These are phyloP conservation scores for Xyrichtys novacula DNA, from an alignment of 2,797 vertebrate species.

Conservation along the genomic window DNA sequence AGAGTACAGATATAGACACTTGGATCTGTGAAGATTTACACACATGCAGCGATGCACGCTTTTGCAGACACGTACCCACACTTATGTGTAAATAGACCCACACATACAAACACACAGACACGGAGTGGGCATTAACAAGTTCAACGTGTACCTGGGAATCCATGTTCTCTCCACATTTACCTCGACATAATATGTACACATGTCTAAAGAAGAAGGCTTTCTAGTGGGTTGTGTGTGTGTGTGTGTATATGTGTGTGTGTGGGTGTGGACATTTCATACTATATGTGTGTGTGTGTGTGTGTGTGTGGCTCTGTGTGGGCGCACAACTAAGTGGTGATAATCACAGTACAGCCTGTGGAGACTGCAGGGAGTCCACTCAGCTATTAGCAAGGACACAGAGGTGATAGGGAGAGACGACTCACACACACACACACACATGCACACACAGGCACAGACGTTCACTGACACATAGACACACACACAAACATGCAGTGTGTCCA, in stretches of 20 bases:
- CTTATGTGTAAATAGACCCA: conserved; percentile 1
- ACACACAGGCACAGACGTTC: conserved; percentile 33
- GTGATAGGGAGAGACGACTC: conserved; percentile 63
- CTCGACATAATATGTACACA: background rate
- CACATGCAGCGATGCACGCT: conserved; percentile 33
- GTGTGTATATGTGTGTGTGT: conserved; percentile 1
- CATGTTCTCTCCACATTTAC: background rate
- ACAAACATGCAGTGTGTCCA: conserved; percentile 30
- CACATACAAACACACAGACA: background rate
- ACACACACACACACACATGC: conserved; percentile 20
- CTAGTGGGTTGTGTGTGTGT: background rate
- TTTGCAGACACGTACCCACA: conserved; percentile 15
- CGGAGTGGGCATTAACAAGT: background rate
- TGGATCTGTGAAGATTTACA: conserved; percentile 43
- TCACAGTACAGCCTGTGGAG: conserved; percentile 77
- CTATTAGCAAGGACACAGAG: conserved; percentile 77
- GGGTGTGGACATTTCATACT: background rate
- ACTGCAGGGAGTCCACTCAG: conserved; percentile 75
- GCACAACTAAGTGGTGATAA: conserved; percentile 65
- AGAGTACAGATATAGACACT: conserved; percentile 40
- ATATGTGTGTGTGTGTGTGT: background rate
- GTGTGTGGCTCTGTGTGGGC: conserved; percentile 48
- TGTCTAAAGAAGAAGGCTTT: background rate
- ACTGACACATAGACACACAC: conserved; percentile 37
- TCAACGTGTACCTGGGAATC: background rate